Conservation (phyloP, 2,113 vertebrate genomes). For the Lota lota region DNA sequence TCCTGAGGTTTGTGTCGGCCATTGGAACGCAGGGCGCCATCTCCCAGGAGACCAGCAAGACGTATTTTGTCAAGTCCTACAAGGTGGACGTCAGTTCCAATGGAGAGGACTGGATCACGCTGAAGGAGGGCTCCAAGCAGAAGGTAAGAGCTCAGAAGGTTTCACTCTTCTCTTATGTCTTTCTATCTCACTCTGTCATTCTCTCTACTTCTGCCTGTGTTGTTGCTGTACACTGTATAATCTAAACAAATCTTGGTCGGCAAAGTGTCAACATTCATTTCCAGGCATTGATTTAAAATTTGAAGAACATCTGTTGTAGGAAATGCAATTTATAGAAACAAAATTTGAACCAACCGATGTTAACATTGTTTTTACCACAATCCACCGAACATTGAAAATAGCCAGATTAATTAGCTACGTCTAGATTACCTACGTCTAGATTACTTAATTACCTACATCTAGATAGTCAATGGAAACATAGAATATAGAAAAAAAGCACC, state of each 20-base stretch:
- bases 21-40: slow-evolving; percentile 93
- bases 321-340: too few relatives aligned
- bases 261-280: too few relatives aligned
- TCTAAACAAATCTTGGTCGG: too few relatives aligned
- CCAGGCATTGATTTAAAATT: too few relatives aligned
- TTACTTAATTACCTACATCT: too few relatives aligned
- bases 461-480: background rate
- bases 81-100: slow-evolving; percentile 95
- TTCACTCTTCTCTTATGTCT: background rate
- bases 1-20: slow-evolving; percentile 89
- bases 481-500: background rate
- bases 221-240: too few relatives aligned
- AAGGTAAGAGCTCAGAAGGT: slow-evolving; percentile 70
- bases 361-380: too few relatives aligned
- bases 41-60: slow-evolving; percentile 90
- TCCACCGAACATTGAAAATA: too few relatives aligned
- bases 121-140: slow-evolving; percentile 91
- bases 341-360: too few relatives aligned
- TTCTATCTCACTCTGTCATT: background rate
- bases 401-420: too few relatives aligned
- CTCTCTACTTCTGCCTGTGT: background rate
- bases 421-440: too few relatives aligned
- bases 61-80: slow-evolving; percentile 89
- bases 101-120: slow-evolving; percentile 95
- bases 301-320: too few relatives aligned